Evolutionary conservation across 1,140 invertebrate species (phyloP).

Genomic region (Tetranychus cinnabarinus): DNA sequence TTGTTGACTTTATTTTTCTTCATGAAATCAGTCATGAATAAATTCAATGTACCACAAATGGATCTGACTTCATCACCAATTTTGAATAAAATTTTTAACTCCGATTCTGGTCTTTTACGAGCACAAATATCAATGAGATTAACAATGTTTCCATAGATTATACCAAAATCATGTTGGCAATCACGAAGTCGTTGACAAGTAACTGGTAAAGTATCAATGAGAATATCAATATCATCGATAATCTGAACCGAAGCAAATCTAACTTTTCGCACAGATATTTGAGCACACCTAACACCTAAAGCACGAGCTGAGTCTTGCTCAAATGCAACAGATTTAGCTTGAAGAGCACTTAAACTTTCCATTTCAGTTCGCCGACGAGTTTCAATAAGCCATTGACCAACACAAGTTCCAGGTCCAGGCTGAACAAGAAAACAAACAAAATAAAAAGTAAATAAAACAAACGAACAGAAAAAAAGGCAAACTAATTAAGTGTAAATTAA

Average conservation of each 20-base stretch:
- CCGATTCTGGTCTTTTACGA: neutral
- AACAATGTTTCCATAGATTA: neutral
- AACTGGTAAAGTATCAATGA: conserved; percentile 8
- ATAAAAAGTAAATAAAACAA: no score
- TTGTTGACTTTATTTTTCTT: conserved; percentile 5
- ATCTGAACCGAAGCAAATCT: conserved; percentile 1
- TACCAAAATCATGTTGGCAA: neutral
- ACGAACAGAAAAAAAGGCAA: no score
- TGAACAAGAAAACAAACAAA: no score
- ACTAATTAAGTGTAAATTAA: no score
- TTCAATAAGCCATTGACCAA: conserved; percentile 36
- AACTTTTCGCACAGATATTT: conserved; percentile 6
- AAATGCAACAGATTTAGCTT: conserved; percentile 32
- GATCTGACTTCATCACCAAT: neutral
- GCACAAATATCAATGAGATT: neutral
- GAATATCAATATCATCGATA: conserved; percentile 6
- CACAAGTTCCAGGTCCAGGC: neutral
- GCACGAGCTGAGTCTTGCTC: conserved; percentile 3
- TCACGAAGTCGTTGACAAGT: neutral
- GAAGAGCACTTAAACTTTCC: conserved; percentile 53
- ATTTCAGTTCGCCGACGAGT: conserved; percentile 36
- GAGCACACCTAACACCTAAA: conserved; percentile 6
- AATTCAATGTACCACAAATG: neutral
- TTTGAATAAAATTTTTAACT: neutral
- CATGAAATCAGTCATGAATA: conserved; percentile 1